Conservation (phyloP, 2,888 invertebrate species). For the Sylvicola cinctus region DNA sequence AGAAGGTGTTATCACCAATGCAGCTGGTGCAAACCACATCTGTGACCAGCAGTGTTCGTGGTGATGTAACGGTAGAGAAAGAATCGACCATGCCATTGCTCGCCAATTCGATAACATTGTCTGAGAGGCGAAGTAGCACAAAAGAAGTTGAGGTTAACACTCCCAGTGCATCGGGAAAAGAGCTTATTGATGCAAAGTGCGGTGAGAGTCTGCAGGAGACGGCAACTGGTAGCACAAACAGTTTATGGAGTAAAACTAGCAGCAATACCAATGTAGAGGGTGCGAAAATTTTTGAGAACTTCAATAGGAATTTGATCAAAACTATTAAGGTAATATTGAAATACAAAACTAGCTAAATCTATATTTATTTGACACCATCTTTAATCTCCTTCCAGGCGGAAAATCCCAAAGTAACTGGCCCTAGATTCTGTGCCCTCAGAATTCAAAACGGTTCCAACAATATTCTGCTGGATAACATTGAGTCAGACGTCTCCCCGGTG, state of each 20-base stretch:
- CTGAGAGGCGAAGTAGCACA: too few relatives aligned
- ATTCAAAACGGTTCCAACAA: slow-evolving; percentile 62
- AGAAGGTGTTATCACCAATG: slow-evolving; percentile 6
- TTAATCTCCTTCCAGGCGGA: slow-evolving; percentile 17
- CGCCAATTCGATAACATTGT: too few relatives aligned
- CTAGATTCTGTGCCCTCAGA: slow-evolving; percentile 54
- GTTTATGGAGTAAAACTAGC: slow-evolving; percentile 25
- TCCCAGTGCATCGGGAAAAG: too few relatives aligned
- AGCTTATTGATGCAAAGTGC: too few relatives aligned
- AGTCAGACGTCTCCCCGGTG: slow-evolving; percentile 48
- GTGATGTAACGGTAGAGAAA: not conserved
- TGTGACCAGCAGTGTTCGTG: not conserved
- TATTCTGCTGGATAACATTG: slow-evolving; percentile 57
- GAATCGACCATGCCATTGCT: not conserved
- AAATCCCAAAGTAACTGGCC: slow-evolving; percentile 31
- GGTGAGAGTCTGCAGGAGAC: not conserved
- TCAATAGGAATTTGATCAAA: slow-evolving; percentile 25
- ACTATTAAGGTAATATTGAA: slow-evolving; percentile 22
- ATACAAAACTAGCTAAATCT: too few relatives aligned
- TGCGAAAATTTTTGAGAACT: slow-evolving; percentile 25
- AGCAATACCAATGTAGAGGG: slow-evolving; percentile 13
- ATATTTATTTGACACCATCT: slow-evolving; percentile 1
- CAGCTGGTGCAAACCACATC: slow-evolving; percentile 6
- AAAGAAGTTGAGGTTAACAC: too few relatives aligned
- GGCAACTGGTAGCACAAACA: slow-evolving; percentile 21